These are phyloP conservation scores for Anhinga rufa DNA, from an alignment of 2,113 vertebrate genomes.

Conservation along the genomic window DNA sequence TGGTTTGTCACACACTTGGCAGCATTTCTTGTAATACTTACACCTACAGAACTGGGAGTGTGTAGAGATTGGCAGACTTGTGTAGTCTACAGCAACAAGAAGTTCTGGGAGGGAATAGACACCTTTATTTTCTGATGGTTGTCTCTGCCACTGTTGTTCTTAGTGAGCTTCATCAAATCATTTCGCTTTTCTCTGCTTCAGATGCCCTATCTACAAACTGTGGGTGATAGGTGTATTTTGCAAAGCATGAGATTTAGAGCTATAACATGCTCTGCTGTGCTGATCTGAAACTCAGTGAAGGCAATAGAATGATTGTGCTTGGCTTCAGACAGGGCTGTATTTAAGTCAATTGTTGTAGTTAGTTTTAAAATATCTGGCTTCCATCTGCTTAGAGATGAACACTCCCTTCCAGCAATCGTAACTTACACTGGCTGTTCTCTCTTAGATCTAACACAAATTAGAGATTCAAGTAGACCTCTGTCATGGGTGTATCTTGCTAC, in stretches of 20 bases:
- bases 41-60: not conserved
- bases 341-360: constrained; percentile 36
- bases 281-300: not conserved
- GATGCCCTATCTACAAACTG: not conserved
- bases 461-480: constrained; percentile 1
- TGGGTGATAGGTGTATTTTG: not conserved
- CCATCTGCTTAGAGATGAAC: constrained; percentile 4
- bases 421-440: not conserved
- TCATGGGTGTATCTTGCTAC: not conserved
- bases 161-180: not conserved
- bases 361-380: constrained; percentile 36
- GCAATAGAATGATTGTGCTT: constrained; percentile 10
- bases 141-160: not conserved
- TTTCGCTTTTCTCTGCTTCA: not conserved
- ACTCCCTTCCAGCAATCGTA: not conserved
- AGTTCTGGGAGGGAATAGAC: not conserved
- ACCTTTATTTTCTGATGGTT: not conserved
- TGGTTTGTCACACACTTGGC: not conserved
- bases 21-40: not conserved
- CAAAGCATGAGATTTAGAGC: not conserved
- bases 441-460: not conserved
- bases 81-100: not conserved
- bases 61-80: not conserved
- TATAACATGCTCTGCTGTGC: not conserved
- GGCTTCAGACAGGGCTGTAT: constrained; percentile 17